Evolutionary conservation across 2,888 invertebrate species (phyloP), one percentile per base, ranked within the genome.

Genomic region (Thymelicus acteon): DNA sequence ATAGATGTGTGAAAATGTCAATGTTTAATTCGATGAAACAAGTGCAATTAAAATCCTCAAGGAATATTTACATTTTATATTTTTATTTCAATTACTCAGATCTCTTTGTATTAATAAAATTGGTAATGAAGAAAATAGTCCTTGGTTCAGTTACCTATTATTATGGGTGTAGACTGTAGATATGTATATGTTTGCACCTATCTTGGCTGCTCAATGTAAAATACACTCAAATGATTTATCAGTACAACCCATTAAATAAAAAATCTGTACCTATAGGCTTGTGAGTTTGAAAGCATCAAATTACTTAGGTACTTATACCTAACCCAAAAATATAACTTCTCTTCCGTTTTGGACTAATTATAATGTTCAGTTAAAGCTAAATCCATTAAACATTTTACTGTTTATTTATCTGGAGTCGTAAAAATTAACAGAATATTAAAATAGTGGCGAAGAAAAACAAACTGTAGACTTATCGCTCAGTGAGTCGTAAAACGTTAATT

Each of bases 401-500:
- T 60, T 69, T 71, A 66, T 67, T 80, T 81, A 82, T 80, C 78
- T 70, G 58, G 70, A 68, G 57, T 72, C 65, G 72, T 80, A 79
- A 80, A 79, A 80, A 77, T 76, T 71, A 75, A 77, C 73, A 72
- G 67, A 79, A 74, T 73, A 75, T 78, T 74, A 76, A 74, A 75
- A 74, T 65, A 44, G 60, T 60, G 69, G 70, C 71, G 73, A 77
- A 76, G 75, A 80, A 83, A 78, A 87, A 86, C 82, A 86, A 83
- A 82, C 78, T 75, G 73, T 60, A 58, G 57, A 31, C 72, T 82
- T 88, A 89, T 88, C 87, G 72, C 71, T 75, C 65, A 84, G 82
- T 84, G 81, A 77, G 83, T 80, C 76, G 85, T 86, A 83, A 90
- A 91, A 83, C 80, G 83, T 86, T 92, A 91, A 91, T 92, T 90